phyloP scores from a whole-genome alignment of 1,140 invertebrate species.

The Lucilia cuprina region DNA sequence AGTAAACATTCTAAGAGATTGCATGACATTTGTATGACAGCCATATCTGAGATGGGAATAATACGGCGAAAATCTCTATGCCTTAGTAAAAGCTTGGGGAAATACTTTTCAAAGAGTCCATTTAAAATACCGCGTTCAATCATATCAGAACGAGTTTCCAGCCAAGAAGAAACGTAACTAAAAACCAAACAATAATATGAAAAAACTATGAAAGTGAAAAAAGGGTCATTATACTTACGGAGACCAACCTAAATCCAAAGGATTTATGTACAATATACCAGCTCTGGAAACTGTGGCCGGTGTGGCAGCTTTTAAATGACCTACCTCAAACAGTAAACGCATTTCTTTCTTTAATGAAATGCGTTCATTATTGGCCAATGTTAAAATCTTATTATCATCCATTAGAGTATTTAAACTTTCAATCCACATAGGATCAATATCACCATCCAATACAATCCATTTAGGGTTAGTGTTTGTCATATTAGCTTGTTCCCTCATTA shows the following conservation, averaged over 20 bases:
- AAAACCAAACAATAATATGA: not conserved
- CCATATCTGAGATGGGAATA: constrained; percentile 89
- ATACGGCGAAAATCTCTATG: constrained; percentile 89
- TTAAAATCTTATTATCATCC: constrained; percentile 89
- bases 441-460: constrained; percentile 96
- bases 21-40: constrained; percentile 90
- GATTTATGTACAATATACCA: constrained; percentile 90
- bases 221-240: constrained; percentile 71
- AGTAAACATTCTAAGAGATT: constrained; percentile 87
- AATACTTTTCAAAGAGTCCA: constrained; percentile 94
- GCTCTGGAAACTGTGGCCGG: constrained; percentile 95
- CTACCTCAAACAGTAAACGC: constrained; percentile 93
- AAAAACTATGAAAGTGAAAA: not conserved
- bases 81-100: constrained; percentile 83
- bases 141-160: constrained; percentile 78
- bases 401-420: constrained; percentile 90
- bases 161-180: constrained; percentile 89
- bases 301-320: constrained; percentile 90
- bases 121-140: constrained; percentile 81
- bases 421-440: constrained; percentile 98
- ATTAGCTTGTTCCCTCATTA: constrained; percentile 93
- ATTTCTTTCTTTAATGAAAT: constrained; percentile 90
- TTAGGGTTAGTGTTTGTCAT: constrained; percentile 77
- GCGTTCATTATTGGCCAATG: constrained; percentile 91
- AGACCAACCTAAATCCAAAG: constrained; percentile 95